Evolutionary conservation across 2,797 vertebrate genomes (phyloP).

Genomic region (Acipenser transmontanus): DNA sequence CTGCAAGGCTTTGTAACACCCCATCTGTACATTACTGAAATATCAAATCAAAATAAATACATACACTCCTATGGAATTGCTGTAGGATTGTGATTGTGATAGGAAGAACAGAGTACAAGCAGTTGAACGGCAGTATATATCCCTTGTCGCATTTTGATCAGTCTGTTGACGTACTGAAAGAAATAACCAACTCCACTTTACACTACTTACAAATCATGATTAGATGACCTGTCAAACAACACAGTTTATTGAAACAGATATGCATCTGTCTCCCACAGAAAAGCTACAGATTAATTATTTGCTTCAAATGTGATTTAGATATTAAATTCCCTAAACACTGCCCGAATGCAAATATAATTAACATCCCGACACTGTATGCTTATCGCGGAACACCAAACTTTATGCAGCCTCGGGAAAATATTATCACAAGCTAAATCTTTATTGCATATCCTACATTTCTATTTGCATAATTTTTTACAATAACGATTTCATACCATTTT

Average conservation of each 20-base stretch:
- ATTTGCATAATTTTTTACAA: neutral
- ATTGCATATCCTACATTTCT: neutral
- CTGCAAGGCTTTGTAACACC: no score
- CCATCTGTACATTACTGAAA: no score
- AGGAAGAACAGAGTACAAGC: no score
- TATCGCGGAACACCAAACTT: neutral
- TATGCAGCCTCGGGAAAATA: neutral
- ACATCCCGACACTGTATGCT: neutral
- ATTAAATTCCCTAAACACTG: slow-evolving; percentile 19
- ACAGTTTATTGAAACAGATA: slow-evolving; percentile 23
- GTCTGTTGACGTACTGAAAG: slow-evolving; percentile 5
- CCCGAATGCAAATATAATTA: slow-evolving; percentile 26
- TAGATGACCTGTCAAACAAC: slow-evolving; percentile 19
- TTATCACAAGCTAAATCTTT: neutral
- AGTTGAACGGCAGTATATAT: no score
- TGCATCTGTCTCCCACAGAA: slow-evolving; percentile 15
- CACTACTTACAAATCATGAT: slow-evolving; percentile 21
- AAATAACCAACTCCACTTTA: slow-evolving; percentile 21
- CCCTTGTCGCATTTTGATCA: neutral
- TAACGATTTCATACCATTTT: no score
- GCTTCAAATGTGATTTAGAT: slow-evolving; percentile 10
- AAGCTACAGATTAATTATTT: slow-evolving; percentile 2
- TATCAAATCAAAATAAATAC: no score
- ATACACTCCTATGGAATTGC: no score
- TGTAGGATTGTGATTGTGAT: no score